These are phyloP conservation scores for Cryptocheilus praepositus DNA, from an alignment of 2,888 invertebrate genomes.

Conservation along the genomic window DNA sequence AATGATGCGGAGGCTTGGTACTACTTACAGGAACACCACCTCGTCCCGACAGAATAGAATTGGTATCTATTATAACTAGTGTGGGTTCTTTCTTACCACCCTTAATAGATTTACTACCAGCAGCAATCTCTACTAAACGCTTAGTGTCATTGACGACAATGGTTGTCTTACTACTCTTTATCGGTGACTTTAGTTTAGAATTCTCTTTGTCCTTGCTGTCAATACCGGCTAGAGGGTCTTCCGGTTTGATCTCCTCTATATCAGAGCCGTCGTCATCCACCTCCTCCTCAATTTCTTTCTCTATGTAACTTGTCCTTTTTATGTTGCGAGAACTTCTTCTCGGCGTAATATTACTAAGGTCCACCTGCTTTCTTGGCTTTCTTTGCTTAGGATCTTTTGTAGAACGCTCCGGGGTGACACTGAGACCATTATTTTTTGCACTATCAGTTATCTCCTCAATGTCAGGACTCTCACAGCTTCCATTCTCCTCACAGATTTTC, in stretches of 20 bases:
- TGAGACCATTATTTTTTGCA: conserved; percentile 64
- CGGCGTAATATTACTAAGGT: conserved; percentile 74
- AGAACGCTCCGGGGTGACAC: conserved; percentile 49
- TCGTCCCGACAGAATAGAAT: conserved; percentile 82
- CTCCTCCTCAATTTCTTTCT: conserved; percentile 75
- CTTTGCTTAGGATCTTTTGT: conserved; percentile 64
- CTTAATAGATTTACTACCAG: conserved; percentile 77
- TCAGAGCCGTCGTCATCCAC: conserved; percentile 80
- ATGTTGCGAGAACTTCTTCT: conserved; percentile 78
- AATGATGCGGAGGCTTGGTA: conserved; percentile 63
- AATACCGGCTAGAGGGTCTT: conserved; percentile 78
- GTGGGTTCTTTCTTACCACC: conserved; percentile 83
- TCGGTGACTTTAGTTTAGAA: conserved; percentile 65
- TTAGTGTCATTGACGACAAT: conserved; percentile 85
- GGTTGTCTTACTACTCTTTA: conserved; percentile 73
- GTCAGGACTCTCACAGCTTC: conserved; percentile 70
- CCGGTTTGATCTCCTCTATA: conserved; percentile 80
- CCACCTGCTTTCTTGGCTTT: conserved; percentile 64
- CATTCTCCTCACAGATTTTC: conserved; percentile 72
- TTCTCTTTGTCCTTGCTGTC: conserved; percentile 73
- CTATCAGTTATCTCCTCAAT: conserved; percentile 71
- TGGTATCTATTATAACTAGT: conserved; percentile 87
- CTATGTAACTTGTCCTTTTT: conserved; percentile 78
- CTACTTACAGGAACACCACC: conserved; percentile 77
- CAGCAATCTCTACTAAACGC: conserved; percentile 82